Evolutionary conservation across 1,140 invertebrate species (phyloP).

Genomic region (Hydropsyche tenuis): DNA sequence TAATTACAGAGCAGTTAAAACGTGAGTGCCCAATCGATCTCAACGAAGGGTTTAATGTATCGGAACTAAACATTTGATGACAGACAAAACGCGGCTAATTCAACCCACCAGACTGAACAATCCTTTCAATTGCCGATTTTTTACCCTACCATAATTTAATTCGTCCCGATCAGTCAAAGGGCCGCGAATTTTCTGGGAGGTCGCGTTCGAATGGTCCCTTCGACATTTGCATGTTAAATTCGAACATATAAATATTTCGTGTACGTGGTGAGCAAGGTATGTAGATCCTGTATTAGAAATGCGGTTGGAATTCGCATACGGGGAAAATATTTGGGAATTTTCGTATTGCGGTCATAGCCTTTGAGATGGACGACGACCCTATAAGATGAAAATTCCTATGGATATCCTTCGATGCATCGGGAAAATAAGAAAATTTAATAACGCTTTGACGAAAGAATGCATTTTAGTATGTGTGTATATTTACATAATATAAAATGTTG

Average conservation of each 20-base stretch:
- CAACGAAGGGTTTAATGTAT: conserved; percentile 13
- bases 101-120: not conserved
- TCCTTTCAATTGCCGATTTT: not conserved
- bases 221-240: not conserved
- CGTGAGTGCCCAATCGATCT: conserved; percentile 11
- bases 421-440: no score
- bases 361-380: conserved; percentile 1
- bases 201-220: not conserved
- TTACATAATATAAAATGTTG: no score
- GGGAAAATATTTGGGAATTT: conserved; percentile 26
- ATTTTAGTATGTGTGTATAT: no score
- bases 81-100: conserved; percentile 22
- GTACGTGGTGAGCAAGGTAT: no score
- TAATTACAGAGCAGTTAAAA: conserved; percentile 8
- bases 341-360: conserved; percentile 14
- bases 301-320: not conserved
- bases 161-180: not conserved
- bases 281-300: not conserved
- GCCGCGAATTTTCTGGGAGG: not conserved
- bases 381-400: conserved; percentile 11
- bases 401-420: not conserved
- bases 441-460: no score
- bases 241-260: not conserved
- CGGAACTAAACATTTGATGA: conserved; percentile 21
- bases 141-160: not conserved